These are phyloP conservation scores for Sitodiplosis mosellana DNA, from an alignment of 1,140 invertebrate genomes.

Conservation along the genomic window DNA sequence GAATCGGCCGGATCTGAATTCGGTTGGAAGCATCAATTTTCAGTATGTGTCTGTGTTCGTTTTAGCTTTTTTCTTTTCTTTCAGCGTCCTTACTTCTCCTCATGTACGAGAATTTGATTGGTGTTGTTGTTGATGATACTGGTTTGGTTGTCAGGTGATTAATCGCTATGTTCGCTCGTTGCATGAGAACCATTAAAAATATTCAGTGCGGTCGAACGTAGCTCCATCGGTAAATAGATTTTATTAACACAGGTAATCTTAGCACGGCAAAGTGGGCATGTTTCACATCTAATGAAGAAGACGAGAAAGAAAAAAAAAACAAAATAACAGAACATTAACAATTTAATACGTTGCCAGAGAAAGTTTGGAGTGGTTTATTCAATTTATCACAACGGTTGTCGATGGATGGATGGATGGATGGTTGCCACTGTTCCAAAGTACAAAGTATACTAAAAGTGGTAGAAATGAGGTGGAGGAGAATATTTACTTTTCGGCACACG, in stretches of 20 bases:
- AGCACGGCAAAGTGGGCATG: conserved; percentile 57
- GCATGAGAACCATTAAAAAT: too few species aligned
- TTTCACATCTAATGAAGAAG: conserved; percentile 52
- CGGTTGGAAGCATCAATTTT: too few species aligned
- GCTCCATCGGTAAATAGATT: conserved; percentile 50
- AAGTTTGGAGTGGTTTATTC: neutral
- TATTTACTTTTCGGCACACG: conserved; percentile 40
- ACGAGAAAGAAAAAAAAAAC: conserved; percentile 10
- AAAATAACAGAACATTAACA: neutral
- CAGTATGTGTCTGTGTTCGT: too few species aligned
- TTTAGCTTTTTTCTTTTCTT: too few species aligned
- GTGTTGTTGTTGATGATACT: too few species aligned
- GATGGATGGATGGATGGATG: neutral
- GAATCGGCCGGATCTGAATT: too few species aligned
- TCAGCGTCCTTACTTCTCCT: too few species aligned
- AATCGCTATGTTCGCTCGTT: too few species aligned
- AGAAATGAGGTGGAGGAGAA: neutral
- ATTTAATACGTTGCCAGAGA: neutral
- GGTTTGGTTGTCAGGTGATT: too few species aligned
- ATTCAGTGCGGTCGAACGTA: too few species aligned
- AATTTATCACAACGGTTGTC: neutral
- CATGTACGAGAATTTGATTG: too few species aligned
- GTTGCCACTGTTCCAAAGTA: neutral
- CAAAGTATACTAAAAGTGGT: neutral
- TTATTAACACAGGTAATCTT: conserved; percentile 36